These are phyloP conservation scores for Danio kyathit DNA, from an alignment of 2,797 vertebrate genomes.

Conservation along the genomic window DNA sequence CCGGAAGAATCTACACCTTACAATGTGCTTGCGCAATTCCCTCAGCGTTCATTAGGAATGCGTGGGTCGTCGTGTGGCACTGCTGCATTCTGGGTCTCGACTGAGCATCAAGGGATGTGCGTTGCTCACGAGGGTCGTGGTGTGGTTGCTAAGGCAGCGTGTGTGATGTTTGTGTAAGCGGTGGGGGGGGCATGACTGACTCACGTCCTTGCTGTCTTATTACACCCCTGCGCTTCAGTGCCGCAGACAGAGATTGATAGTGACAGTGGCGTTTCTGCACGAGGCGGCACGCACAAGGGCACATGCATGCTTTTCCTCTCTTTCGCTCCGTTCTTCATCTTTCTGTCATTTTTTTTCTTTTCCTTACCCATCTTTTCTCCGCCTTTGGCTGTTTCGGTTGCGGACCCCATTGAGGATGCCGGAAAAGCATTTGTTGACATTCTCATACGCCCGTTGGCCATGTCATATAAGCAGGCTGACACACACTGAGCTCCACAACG, in stretches of 20 bases:
- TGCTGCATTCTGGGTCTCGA: slow-evolving; percentile 6
- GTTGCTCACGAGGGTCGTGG: slow-evolving; percentile 15
- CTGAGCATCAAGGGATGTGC: neutral
- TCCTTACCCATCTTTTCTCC: neutral
- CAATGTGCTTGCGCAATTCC: neutral
- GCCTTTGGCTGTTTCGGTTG: slow-evolving; percentile 30
- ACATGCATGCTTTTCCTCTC: slow-evolving; percentile 17
- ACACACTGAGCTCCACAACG: slow-evolving; percentile 1
- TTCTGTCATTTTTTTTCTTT: neutral
- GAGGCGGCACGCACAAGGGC: slow-evolving; percentile 43
- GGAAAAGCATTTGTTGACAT: slow-evolving; percentile 57
- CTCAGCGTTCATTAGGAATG: slow-evolving; percentile 23
- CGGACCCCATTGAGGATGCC: slow-evolving; percentile 13
- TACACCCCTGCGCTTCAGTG: slow-evolving; percentile 13
- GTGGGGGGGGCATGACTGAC: slow-evolving; percentile 14
- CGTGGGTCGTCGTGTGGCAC: neutral
- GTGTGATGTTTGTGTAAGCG: slow-evolving; percentile 31
- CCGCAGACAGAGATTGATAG: slow-evolving; percentile 53
- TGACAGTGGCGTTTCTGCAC: slow-evolving; percentile 47
- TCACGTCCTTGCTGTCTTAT: slow-evolving; percentile 7
- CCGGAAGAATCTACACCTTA: neutral
- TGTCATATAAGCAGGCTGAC: slow-evolving; percentile 38
- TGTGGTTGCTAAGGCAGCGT: slow-evolving; percentile 36
- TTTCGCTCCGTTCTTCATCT: slow-evolving; percentile 2
- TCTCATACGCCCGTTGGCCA: slow-evolving; percentile 37